Conservation (phyloP, 2,797 vertebrate species). For the Australoheros facetus region DNA sequence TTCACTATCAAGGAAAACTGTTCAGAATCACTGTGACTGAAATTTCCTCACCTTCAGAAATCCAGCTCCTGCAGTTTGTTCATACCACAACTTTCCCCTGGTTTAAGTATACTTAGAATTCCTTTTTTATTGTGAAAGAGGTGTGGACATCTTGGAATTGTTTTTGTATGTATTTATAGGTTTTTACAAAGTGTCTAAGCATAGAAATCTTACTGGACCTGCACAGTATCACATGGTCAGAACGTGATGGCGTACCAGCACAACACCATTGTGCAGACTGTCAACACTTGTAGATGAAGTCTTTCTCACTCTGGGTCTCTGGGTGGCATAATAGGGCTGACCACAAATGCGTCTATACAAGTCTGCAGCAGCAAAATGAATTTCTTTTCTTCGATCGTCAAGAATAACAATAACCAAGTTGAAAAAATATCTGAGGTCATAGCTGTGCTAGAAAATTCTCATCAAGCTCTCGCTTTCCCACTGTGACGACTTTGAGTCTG, state of each 20-base stretch:
- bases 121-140: background rate
- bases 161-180: background rate
- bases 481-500: background rate
- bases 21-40: background rate
- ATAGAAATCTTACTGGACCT: background rate
- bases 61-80: background rate
- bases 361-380: background rate
- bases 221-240: background rate
- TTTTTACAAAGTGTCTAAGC: background rate
- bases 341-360: background rate
- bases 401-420: background rate
- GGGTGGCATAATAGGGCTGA: background rate
- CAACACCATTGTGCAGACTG: slow-evolving; percentile 3
- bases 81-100: background rate
- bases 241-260: background rate
- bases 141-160: background rate
- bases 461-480: background rate
- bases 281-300: slow-evolving; percentile 34
- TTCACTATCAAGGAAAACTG: background rate
- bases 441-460: background rate
- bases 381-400: background rate
- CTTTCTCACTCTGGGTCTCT: background rate
- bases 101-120: background rate
- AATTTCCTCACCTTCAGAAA: slow-evolving; percentile 13
- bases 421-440: background rate